Base-by-base conservation (phyloP, 2,888 invertebrate species). In the Ypsolopha sequella region DNA sequence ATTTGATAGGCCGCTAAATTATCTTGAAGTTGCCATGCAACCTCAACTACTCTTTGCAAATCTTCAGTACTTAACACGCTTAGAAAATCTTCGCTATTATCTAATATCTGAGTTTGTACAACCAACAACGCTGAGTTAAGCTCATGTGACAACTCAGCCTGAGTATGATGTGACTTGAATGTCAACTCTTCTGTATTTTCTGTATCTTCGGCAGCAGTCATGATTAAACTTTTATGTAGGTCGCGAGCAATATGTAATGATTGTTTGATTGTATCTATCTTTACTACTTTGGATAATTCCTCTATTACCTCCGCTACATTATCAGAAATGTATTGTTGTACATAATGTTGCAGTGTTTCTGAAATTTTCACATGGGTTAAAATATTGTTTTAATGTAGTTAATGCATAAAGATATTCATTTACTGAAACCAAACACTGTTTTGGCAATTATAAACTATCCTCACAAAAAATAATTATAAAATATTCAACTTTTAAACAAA, bases 261-360 rank as follows among this genome's bases (percentile, higher is more conserved):
- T 54, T 66, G 59, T 39, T 61, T 60, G 6, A 68, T 49, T 7
- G 58, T 57, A 44, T 60, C 58, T 36, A 51, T 52, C 11, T 61
- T 60, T 0, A 59, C 51, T 8, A 54, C 52, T 10, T 52, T 51
- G 14, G 59, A 56, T 55, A 68, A 56, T 53, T 62, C 51, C 36
- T 58, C 48, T 6, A 70, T 46, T 38, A 59, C 56, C 53, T 62
- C 56, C 49, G 57, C 49, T 10, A 64, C 52, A 44, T 66, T 58
- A 10, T 66, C 62, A 2, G 63, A 60, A 52, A 67, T 55, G 53
- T 61, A 71, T n/a, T 64, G 61, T 50, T 68, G 60, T 54, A 73
- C 61, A 52, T 63, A 62, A 52, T 63, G 61, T 52, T 64, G 48
- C 24, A 59, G 53, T 51, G 53, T 55, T 52, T 54, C 57, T 57